phyloP scores from a whole-genome alignment of 2,888 invertebrate species.

The Creontiades dilutus region DNA sequence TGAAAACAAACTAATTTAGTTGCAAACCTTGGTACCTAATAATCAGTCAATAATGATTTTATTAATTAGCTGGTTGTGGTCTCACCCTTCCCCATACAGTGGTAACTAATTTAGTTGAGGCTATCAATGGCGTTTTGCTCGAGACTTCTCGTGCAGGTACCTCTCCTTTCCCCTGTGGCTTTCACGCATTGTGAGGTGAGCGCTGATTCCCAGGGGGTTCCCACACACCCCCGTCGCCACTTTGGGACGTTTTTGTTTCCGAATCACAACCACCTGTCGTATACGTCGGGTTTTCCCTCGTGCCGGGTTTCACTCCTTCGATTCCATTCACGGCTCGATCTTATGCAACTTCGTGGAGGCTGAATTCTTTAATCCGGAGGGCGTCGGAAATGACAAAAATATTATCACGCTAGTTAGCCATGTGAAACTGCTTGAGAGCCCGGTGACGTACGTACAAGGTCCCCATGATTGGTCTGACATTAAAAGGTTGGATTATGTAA shows the following conservation, averaged over 20 bases:
- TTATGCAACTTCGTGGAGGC: conserved; percentile 35
- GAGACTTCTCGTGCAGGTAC: not conserved
- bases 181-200: conserved; percentile 48
- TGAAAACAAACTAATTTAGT: too few species aligned
- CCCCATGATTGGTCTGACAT: too few species aligned
- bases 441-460: not conserved
- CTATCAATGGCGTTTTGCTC: too few species aligned
- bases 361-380: not conserved
- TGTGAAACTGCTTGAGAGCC: not conserved
- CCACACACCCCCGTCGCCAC: not conserved
- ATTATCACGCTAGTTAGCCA: not conserved
- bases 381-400: not conserved
- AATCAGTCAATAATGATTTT: too few species aligned
- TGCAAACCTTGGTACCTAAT: too few species aligned
- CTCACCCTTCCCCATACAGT: too few species aligned
- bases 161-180: conserved; percentile 45
- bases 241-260: conserved; percentile 12
- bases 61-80: too few species aligned
- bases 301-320: conserved; percentile 1
- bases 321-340: not conserved
- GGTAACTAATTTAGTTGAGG: too few species aligned
- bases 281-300: not conserved
- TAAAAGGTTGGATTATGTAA: too few species aligned
- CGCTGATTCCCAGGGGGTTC: conserved; percentile 5
- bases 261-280: conserved; percentile 21